These are phyloP conservation scores for Natrix natrix DNA, from an alignment of 2,797 vertebrate genomes.

Conservation along the genomic window DNA sequence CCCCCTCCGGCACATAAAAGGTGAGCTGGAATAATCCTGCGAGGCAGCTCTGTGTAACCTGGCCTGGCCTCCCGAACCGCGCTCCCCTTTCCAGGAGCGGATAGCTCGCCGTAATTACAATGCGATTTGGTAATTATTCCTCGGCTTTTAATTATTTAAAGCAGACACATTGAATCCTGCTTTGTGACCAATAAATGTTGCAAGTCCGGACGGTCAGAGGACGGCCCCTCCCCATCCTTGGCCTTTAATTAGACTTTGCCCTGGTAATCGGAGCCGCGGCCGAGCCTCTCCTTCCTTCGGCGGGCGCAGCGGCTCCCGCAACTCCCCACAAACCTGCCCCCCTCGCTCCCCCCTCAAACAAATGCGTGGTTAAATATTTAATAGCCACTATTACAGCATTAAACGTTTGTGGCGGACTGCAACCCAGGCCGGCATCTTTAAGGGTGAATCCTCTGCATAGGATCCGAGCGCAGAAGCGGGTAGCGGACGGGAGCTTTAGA, in stretches of 20 bases:
- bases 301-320: neutral
- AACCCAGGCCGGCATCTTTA: neutral
- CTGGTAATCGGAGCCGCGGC: constrained; percentile 66
- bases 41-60: constrained; percentile 55
- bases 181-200: constrained; percentile 70
- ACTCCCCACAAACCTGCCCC: constrained; percentile 41
- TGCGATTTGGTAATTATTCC: constrained; percentile 91
- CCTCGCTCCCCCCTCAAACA: constrained; percentile 13
- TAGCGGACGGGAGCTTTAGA: neutral
- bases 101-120: constrained; percentile 81
- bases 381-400: constrained; percentile 47
- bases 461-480: neutral
- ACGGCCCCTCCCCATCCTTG: constrained; percentile 42
- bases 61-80: constrained; percentile 62
- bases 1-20: neutral
- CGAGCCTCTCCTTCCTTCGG: constrained; percentile 11
- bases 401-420: neutral
- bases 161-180: constrained; percentile 71
- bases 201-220: constrained; percentile 63
- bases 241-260: constrained; percentile 76
- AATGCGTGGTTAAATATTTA: constrained; percentile 74
- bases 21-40: neutral
- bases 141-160: constrained; percentile 89
- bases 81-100: constrained; percentile 74
- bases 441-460: constrained; percentile 5